Evolutionary conservation across 2,888 invertebrate species (phyloP).

Genomic region (Cephus pulcher): DNA sequence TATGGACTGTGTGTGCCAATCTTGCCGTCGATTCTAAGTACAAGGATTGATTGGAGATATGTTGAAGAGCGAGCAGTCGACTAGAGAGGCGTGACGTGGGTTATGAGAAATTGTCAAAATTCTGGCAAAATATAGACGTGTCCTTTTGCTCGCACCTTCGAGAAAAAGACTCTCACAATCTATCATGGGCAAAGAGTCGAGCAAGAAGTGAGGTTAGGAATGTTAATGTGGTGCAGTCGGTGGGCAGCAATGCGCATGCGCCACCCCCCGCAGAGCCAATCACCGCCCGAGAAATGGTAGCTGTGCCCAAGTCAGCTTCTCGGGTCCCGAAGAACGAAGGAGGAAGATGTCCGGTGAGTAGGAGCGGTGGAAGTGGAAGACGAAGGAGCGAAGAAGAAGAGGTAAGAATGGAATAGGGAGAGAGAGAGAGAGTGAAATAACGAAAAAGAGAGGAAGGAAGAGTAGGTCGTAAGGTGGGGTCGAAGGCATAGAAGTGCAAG

Average conservation of each 20-base stretch:
- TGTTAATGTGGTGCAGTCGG: slow-evolving; percentile 58
- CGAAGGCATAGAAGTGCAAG: neutral
- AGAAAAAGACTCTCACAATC: slow-evolving; percentile 47
- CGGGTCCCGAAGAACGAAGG: slow-evolving; percentile 35
- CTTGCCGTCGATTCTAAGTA: neutral
- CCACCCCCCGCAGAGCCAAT: slow-evolving; percentile 66
- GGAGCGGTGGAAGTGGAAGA: slow-evolving; percentile 20
- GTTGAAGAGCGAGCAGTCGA: neutral
- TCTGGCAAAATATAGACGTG: neutral
- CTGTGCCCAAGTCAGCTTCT: slow-evolving; percentile 55
- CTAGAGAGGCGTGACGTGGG: neutral
- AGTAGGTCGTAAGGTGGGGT: neutral
- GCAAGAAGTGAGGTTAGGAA: slow-evolving; percentile 55
- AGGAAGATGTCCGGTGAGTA: slow-evolving; percentile 40
- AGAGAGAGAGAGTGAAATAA: slow-evolving; percentile 22
- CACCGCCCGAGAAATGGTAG: slow-evolving; percentile 66
- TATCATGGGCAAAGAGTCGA: slow-evolving; percentile 49
- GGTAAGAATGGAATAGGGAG: neutral
- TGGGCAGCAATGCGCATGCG: slow-evolving; percentile 51
- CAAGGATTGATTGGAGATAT: neutral
- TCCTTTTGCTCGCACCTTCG: neutral
- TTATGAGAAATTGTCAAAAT: neutral
- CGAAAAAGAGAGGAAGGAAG: neutral
- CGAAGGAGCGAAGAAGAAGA: slow-evolving; percentile 14
- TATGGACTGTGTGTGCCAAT: neutral